A percentile compares a stretch with the other conserved stretches of the same genome.
Evolutionary conservation across 2,797 vertebrate genomes (phyloP).

Genomic region (Monodelphis domestica): DNA sequence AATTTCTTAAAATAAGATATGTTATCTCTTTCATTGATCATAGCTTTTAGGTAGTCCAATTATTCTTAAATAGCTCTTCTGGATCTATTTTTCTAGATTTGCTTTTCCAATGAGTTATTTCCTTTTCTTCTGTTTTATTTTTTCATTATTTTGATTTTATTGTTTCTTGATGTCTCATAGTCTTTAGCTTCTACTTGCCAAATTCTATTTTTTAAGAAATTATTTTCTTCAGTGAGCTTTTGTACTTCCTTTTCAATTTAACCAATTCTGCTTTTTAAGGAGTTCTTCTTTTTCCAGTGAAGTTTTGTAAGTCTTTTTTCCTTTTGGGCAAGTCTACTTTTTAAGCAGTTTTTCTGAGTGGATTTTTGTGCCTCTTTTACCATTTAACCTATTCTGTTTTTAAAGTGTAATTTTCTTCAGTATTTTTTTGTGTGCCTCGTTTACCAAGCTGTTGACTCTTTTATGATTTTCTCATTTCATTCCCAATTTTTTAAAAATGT

Average conservation of each 20-base stretch:
- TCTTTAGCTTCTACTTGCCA: neutral
- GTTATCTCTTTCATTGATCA: neutral
- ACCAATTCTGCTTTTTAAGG: neutral
- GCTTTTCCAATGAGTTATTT: neutral
- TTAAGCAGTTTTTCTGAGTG: neutral
- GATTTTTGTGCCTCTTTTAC: neutral
- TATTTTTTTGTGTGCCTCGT: neutral
- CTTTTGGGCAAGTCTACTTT: neutral
- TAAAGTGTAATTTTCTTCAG: neutral
- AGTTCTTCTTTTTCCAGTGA: neutral
- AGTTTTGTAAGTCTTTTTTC: neutral
- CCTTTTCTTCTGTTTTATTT: neutral
- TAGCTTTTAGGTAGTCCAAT: neutral
- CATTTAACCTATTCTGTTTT: neutral
- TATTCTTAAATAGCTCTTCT: neutral
- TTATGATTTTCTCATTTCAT: neutral
- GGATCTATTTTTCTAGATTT: neutral
- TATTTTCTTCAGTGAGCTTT: neutral
- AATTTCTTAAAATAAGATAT: neutral
- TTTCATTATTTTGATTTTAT: neutral
- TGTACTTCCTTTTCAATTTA: neutral
- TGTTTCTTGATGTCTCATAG: neutral
- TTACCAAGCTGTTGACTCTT: neutral
- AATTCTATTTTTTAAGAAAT: neutral
- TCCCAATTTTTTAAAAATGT: neutral